Conservation (phyloP, 2,113 vertebrate species). For the Synodontis membranacea region DNA sequence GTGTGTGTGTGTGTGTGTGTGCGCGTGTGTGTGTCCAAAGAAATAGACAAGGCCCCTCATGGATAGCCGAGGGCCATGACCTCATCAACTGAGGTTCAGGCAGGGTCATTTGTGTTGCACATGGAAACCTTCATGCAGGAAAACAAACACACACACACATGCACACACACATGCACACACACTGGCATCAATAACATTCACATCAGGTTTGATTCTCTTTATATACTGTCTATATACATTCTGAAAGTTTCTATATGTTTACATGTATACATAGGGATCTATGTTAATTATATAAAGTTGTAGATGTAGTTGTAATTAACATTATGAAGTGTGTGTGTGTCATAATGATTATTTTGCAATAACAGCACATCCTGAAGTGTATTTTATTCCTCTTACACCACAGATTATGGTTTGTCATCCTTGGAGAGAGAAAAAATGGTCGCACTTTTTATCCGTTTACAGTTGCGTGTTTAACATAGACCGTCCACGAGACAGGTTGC, state of each 20-base stretch:
- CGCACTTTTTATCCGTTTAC: not conserved
- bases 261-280: not conserved
- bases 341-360: not conserved
- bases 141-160: conserved; percentile 28
- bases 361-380: not conserved
- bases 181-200: conserved; percentile 11
- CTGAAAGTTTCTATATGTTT: not conserved
- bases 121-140: conserved; percentile 38
- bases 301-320: too few species aligned
- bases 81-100: conserved; percentile 43
- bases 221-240: not conserved
- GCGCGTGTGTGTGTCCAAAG: not conserved
- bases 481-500: not conserved
- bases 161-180: not conserved
- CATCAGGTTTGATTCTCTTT: not conserved
- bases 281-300: not conserved
- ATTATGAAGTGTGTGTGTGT: not conserved
- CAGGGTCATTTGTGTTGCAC: conserved; percentile 42
- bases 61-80: conserved; percentile 33
- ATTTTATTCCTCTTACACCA: not conserved
- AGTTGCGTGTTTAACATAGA: not conserved
- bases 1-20: conserved; percentile 52
- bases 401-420: not conserved
- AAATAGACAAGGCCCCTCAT: conserved; percentile 36
- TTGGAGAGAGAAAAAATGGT: not conserved